Percentiles rank a stretch among this genome's conserved stretches.
These are phyloP conservation scores for Halcyon senegalensis DNA, from an alignment of 2,113 vertebrate species.

Conservation along the genomic window DNA sequence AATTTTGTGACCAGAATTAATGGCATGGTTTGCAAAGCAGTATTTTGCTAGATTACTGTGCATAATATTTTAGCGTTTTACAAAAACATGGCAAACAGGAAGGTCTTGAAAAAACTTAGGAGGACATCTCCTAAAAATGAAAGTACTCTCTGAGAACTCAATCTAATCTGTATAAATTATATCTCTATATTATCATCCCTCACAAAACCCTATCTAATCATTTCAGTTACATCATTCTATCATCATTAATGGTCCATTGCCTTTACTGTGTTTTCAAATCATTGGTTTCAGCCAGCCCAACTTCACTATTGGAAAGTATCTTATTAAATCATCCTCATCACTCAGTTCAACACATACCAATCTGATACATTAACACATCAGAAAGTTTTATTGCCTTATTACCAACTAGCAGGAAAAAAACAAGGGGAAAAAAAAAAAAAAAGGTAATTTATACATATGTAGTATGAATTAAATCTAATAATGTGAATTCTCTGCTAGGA, in stretches of 20 bases:
- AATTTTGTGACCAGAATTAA: background rate
- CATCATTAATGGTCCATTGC: background rate
- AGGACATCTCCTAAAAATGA: background rate
- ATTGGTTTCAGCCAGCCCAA: background rate
- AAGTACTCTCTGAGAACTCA: background rate
- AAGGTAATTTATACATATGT: background rate
- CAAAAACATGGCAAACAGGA: background rate
- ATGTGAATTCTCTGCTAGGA: background rate
- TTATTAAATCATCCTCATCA: slow-evolving; percentile 23
- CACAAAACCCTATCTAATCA: background rate
- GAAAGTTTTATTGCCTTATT: slow-evolving; percentile 19
- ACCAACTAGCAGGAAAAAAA: background rate
- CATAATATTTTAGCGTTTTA: background rate
- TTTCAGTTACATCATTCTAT: slow-evolving; percentile 8
- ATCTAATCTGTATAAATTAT: background rate
- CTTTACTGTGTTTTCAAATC: slow-evolving; percentile 9
- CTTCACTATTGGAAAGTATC: background rate
- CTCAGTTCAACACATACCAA: background rate
- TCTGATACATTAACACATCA: slow-evolving; percentile 11
- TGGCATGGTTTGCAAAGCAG: background rate
- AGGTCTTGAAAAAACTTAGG: background rate
- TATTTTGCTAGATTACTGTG: background rate
- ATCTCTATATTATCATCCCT: background rate
- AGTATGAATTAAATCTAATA: background rate
- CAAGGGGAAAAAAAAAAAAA: background rate